Conservation (phyloP, 2,113 vertebrate genomes). For the Hassar affinis region DNA sequence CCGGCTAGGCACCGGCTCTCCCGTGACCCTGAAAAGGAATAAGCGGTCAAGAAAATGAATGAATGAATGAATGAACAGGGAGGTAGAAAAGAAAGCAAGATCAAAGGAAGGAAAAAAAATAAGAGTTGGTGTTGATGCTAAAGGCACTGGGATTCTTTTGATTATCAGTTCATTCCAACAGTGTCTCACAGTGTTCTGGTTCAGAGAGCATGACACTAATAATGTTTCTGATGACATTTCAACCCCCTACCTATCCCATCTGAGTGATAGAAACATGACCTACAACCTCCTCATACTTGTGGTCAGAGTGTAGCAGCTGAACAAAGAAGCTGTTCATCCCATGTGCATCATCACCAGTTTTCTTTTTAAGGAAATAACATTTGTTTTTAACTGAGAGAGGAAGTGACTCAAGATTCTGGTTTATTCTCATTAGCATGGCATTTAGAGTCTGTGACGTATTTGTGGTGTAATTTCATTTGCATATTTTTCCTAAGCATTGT, state of each 20-base stretch:
- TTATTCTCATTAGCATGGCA: neutral
- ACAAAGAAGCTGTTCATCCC: conserved; percentile 52
- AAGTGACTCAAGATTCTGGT: conserved; percentile 1
- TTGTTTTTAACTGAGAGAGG: neutral
- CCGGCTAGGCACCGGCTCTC: too few species aligned
- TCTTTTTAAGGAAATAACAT: conserved; percentile 4
- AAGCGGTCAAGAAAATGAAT: too few species aligned
- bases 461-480: neutral
- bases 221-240: conserved; percentile 4
- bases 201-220: neutral
- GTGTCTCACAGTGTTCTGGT: neutral
- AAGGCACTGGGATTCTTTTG: neutral
- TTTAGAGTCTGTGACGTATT: neutral
- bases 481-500: neutral
- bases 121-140: neutral
- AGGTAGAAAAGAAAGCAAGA: neutral
- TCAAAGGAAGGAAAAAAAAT: neutral
- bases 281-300: conserved; percentile 47
- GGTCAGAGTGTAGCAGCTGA: conserved; percentile 49
- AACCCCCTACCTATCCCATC: conserved; percentile 55
- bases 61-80: too few species aligned
- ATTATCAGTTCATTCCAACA: neutral
- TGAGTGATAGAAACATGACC: conserved; percentile 53
- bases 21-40: too few species aligned
- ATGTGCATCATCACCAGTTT: conserved; percentile 33